A percentile compares a stretch with the other conserved stretches of the same genome.
phyloP scores from a whole-genome alignment of 2,797 vertebrate genomes.

The Pterois miles region DNA sequence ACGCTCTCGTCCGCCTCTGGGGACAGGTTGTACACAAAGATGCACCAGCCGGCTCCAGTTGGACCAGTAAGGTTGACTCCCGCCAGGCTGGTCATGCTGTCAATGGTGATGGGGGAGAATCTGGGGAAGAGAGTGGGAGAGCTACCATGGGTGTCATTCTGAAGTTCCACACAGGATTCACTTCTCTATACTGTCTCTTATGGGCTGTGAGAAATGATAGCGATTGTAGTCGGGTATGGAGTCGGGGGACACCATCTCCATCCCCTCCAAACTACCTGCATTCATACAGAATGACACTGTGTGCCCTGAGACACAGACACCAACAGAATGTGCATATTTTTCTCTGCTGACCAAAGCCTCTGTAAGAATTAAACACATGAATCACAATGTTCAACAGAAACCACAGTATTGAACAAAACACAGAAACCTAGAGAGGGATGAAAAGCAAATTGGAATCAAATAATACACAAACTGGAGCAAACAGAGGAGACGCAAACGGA shows the following conservation, averaged over 20 bases:
- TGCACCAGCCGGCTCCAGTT: conserved; percentile 94
- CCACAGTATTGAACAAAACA: conserved; percentile 84
- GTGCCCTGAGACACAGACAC: conserved; percentile 74
- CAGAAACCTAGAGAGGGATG: conserved; percentile 89
- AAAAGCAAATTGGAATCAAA: conserved; percentile 87
- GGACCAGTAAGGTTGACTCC: conserved; percentile 93
- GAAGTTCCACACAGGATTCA: conserved; percentile 83
- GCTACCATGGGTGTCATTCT: conserved; percentile 98
- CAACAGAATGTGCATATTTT: conserved; percentile 77
- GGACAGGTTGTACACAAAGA: conserved; percentile 98
- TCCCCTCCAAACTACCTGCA: conserved; percentile 79
- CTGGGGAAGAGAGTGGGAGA: conserved; percentile 95
- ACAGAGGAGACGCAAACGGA: conserved; percentile 88
- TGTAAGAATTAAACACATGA: conserved; percentile 83
- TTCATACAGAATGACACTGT: conserved; percentile 69
- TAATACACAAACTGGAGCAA: conserved; percentile 85
- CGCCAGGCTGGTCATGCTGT: conserved; percentile 95
- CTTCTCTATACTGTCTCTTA: conserved; percentile 64
- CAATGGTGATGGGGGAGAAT: conserved; percentile 97
- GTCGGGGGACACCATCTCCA: conserved; percentile 71
- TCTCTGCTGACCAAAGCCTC: conserved; percentile 85
- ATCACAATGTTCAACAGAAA: conserved; percentile 85
- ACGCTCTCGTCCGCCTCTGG: conserved; percentile 97
- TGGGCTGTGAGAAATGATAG: conserved; percentile 60
- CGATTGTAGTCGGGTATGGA: conserved; percentile 61